Base-by-base conservation (phyloP, 2,888 invertebrate genomes). In the Apantesis nais region DNA sequence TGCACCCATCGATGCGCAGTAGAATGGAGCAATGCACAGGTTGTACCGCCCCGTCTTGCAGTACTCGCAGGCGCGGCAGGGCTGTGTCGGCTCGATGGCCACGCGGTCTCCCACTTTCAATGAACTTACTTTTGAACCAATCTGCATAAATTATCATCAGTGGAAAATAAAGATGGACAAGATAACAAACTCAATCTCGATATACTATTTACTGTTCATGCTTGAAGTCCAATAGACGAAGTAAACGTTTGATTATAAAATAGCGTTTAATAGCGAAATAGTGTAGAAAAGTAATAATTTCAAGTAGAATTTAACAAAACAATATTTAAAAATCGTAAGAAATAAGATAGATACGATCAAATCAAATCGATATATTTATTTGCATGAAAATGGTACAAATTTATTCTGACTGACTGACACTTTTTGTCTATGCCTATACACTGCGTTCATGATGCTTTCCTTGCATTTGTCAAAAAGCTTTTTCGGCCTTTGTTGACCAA, bases 1-100 rank as follows among this genome's bases (percentile, higher is more conserved):
- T 60, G 96, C 93, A 0, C 98, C 99, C 12, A 97, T 97, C 0
- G 99, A 98, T 0, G 99, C 98, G 93, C 98, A 98, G 92, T 99
- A 99, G 61, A 95, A 90, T 85, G 99, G 97, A n/a, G 97, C 96
- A 0, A 95, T 94, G 86, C 99, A 99, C 74, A 99, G 94, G 94
- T 99, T 99, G 93, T 99, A 99, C 64, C 96, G 95, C 2, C 99
- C 99, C 11, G 88, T 93, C 90, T 98, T 98, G 93, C 99, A 99
- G 85, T 95, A 96, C 12, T 95, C 92, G 88, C 99, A 99, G 0
- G 91, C 86, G 68, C 98, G 96, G 85, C 99, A 99, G 0, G 98
- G 97, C 80, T 98, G 97, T 4, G 99, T 99, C 0, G 99, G 99
- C 91, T 99, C 99, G 68, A 99, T 97, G 0, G 99, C 98, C 0